A percentile compares a stretch with the other conserved stretches of the same genome.
These are phyloP conservation scores for Phrynosoma blainvillii DNA, from an alignment of 2,113 vertebrate genomes.

Conservation along the genomic window DNA sequence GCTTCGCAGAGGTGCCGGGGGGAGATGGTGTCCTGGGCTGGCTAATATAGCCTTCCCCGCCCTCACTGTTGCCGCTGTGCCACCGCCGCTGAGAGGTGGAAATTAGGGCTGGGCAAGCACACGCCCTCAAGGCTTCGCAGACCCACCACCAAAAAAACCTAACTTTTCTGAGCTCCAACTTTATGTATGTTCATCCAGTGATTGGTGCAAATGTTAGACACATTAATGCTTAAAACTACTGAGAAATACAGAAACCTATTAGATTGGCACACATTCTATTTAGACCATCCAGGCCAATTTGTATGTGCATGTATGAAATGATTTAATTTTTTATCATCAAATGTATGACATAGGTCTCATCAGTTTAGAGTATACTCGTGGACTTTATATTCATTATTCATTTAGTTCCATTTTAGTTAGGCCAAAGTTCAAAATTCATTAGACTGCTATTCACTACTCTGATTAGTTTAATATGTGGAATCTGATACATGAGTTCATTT, in stretches of 20 bases:
- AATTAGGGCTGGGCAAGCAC: too few species aligned
- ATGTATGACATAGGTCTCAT: neutral
- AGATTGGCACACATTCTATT: neutral
- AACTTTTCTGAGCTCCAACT: neutral
- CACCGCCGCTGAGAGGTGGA: too few species aligned
- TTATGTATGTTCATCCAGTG: neutral
- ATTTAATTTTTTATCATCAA: conserved; percentile 1
- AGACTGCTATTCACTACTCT: conserved; percentile 8
- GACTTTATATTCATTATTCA: conserved; percentile 27
- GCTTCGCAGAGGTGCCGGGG: too few species aligned
- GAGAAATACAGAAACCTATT: neutral
- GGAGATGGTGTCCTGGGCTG: too few species aligned
- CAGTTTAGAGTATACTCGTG: conserved; percentile 4
- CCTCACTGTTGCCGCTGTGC: too few species aligned
- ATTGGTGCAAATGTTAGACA: neutral
- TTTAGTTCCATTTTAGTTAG: conserved; percentile 20
- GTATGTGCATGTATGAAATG: too few species aligned
- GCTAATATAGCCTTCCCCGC: too few species aligned
- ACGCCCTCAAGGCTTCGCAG: too few species aligned
- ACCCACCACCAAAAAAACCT: too few species aligned
- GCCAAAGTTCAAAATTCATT: conserved; percentile 30
- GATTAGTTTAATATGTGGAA: conserved; percentile 4
- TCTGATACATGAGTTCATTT: conserved; percentile 14
- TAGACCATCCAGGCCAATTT: neutral
- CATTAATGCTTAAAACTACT: neutral